Base-by-base conservation (phyloP, 2,113 vertebrate species). In the Eublepharis macularius region DNA sequence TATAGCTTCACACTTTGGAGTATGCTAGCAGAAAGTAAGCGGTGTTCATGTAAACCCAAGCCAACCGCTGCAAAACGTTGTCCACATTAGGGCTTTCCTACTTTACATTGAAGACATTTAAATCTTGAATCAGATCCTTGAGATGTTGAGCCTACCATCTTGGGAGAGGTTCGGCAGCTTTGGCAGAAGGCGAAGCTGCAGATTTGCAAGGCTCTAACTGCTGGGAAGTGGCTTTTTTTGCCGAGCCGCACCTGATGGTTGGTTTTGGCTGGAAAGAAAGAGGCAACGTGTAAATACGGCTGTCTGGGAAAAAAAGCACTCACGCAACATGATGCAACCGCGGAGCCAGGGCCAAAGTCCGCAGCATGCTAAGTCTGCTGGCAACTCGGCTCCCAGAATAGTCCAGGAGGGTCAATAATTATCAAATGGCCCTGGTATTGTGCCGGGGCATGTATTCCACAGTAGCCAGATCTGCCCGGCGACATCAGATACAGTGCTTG, bases 271-370 rank as follows among this genome's bases (percentile, higher is more conserved):
- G 68, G 86, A 91, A 9, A 63, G 87, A 47, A 2, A 12, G 87
- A 93, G 93, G 94, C 92, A 92, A 93, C 84, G 78, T 85, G 94
- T 92, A 94, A 94, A 93, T 84, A 93, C n/a, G 88, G 84, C 86
- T 82, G 92, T 94, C 94, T 95, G 94, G 94, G 94, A 95, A 95
- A 95, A 54, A 69, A 94, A 92, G 89, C 76, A 73, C 89, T 84
- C 80, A 85, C 80, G 2, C 29, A 86, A 90, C 84, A 6, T 95
- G 91, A 92, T 93, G 93, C 94, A 95, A 95, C 80, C n/a, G 0
- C 0, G 0, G 65, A 19, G 91, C 89, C 69, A 73, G 87, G 94
- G 84, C 29, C 88, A 41, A 94, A 94, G 94, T 88, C 83, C 91
- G 81, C 83, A 54, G 81, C 89, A 82, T 91, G 85, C 70, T 26